Evolutionary conservation across 1,140 invertebrate species (phyloP), one percentile per base, ranked within the genome.

Genomic region (Araneus ventricosus): DNA sequence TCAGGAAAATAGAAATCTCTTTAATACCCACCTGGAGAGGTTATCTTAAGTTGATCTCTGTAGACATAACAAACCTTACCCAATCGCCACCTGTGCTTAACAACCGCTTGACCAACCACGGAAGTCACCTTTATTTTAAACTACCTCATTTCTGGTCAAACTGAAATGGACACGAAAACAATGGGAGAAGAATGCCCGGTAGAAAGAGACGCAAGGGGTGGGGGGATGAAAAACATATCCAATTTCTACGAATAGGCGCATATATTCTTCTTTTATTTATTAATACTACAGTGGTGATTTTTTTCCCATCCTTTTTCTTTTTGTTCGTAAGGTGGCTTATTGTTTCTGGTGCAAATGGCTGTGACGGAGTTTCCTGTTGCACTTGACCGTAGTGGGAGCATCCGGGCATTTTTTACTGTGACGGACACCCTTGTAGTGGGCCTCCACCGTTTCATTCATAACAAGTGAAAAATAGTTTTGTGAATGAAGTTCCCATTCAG

Each of bases 311-410:
- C 22, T 27, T 57, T 34, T 89, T 2, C 41, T 37, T 52, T 52
- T 41, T 41, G 27, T 30, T n/a, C 34, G 59, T 41, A 75, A 75
- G 88, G 88, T 89, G 88, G 61, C 37, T 89, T 89, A 89, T 89
- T 89, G 88, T 89, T 89, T 89, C 88, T 89, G 27, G 88, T 22
- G 67, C 88, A 75, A 79, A 57, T 79, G 57, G 17, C 86, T 89
- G 88, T 89, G 88, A 89, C 88, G 88, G 37, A 17, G 57, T 89
- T 89, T 89, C 88, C 88, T 89, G 88, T 89, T 52, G 41, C 88
- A 52, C 88, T 89, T 89, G 88, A 89, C 88, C 88, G 88, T 89
- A 89, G 61, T 86, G 84, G 34, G n/a, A 24, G 88, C 41, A 89
- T 89, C 88, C 88, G 88, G 88, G 34, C 34, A 70, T 67, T 39